Evolutionary conservation across 2,797 vertebrate species (phyloP).

Genomic region (Xyrichtys novacula): DNA sequence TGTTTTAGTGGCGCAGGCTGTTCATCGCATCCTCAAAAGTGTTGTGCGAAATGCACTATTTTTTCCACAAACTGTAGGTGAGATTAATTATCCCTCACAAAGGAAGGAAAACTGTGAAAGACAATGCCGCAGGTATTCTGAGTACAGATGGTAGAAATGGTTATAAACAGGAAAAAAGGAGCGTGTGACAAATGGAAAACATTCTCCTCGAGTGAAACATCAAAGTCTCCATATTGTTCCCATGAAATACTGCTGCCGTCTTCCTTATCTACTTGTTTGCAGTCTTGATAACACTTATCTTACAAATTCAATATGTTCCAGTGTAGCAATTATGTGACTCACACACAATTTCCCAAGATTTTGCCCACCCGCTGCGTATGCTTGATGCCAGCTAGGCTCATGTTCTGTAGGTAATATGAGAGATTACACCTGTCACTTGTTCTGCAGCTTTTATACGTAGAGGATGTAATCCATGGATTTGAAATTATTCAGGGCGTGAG

Average conservation of each 20-base stretch:
- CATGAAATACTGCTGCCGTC: constrained; percentile 24
- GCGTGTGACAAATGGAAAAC: constrained; percentile 33
- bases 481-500: constrained; percentile 62
- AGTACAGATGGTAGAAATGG: constrained; percentile 25
- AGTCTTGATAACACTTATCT: constrained; percentile 41
- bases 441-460: constrained; percentile 68
- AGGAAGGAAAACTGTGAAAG: constrained; percentile 20
- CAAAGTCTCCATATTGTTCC: constrained; percentile 27
- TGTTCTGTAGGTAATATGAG: constrained; percentile 67
- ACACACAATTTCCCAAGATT: constrained; percentile 32
- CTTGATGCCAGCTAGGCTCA: constrained; percentile 53
- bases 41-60: constrained; percentile 10
- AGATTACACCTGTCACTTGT: constrained; percentile 81
- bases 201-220: constrained; percentile 39
- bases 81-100: constrained; percentile 31
- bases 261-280: constrained; percentile 40
- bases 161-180: constrained; percentile 20
- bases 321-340: constrained; percentile 56
- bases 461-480: constrained; percentile 84
- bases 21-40: constrained; percentile 15
- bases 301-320: constrained; percentile 39
- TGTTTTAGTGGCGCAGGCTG: constrained; percentile 32
- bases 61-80: constrained; percentile 31
- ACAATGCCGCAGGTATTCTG: constrained; percentile 22
- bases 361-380: constrained; percentile 42